Evolutionary conservation across 2,113 vertebrate species (phyloP).

Genomic region (Kryptolebias marmoratus): DNA sequence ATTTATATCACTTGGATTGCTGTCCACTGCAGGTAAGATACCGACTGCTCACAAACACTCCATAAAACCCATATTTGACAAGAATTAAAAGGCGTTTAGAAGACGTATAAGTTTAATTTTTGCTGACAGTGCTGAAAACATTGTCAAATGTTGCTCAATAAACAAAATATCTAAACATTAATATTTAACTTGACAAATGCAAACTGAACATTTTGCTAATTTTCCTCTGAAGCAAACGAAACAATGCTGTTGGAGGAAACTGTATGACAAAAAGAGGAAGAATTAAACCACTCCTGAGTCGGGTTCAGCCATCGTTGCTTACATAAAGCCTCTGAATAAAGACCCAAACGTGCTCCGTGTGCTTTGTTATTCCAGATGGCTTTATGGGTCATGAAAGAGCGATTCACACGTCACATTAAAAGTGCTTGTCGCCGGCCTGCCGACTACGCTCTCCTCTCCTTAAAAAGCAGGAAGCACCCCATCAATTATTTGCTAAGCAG

Average conservation of each 20-base stretch:
- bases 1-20: too few species aligned
- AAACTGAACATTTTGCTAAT: background rate
- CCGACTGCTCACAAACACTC: too few species aligned
- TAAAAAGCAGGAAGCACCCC: conserved; percentile 71
- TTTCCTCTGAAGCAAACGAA: background rate
- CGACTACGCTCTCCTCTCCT: conserved; percentile 58
- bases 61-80: too few species aligned
- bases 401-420: conserved; percentile 70
- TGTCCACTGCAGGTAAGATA: too few species aligned
- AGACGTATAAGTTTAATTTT: too few species aligned
- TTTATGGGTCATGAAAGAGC: conserved; percentile 73
- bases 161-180: too few species aligned
- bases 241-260: background rate
- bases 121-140: too few species aligned
- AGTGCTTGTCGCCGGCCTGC: conserved; percentile 48
- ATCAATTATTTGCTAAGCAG: conserved; percentile 80
- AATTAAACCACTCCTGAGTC: background rate
- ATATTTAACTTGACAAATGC: background rate
- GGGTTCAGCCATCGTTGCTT: background rate
- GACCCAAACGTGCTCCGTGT: conserved; percentile 32
- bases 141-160: too few species aligned
- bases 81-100: too few species aligned
- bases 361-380: conserved; percentile 68
- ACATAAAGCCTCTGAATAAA: conserved; percentile 40
- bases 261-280: background rate